Conservation (phyloP, 1,140 invertebrate genomes). For the Eupristina koningsbergeri region DNA sequence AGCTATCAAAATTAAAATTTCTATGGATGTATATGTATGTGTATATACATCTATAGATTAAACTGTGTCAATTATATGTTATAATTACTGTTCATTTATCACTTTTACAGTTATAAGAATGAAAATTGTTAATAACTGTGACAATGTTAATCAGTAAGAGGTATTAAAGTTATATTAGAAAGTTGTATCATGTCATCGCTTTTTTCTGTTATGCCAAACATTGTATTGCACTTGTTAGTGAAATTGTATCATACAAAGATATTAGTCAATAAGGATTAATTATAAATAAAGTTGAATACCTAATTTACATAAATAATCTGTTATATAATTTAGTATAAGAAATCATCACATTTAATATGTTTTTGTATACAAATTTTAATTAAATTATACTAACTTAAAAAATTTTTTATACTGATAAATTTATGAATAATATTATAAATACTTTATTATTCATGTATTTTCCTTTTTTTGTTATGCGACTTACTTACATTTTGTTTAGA, state of each 20-base stretch:
- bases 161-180: conserved; percentile 18
- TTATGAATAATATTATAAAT: background rate
- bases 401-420: conserved; percentile 17
- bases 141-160: conserved; percentile 32
- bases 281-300: conserved; percentile 67
- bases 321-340: conserved; percentile 65
- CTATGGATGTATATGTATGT: background rate
- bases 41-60: conserved; percentile 5
- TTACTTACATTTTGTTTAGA: conserved; percentile 44
- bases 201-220: conserved; percentile 57
- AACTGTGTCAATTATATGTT: conserved; percentile 31
- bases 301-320: conserved; percentile 67
- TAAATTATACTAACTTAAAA: conserved; percentile 28
- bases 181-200: conserved; percentile 50
- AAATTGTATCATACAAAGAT: conserved; percentile 66
- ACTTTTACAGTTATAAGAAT: conserved; percentile 32
- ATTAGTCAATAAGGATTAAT: conserved; percentile 65
- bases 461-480: conserved; percentile 54
- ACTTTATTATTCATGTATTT: conserved; percentile 38
- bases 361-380: conserved; percentile 60
- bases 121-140: conserved; percentile 2
- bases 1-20: conserved; percentile 30
- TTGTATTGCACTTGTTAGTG: conserved; percentile 66
- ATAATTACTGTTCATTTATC: conserved; percentile 17
- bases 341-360: conserved; percentile 61